Evolutionary conservation across 2,113 vertebrate species (phyloP).

Genomic region (Sylvietta virens): DNA sequence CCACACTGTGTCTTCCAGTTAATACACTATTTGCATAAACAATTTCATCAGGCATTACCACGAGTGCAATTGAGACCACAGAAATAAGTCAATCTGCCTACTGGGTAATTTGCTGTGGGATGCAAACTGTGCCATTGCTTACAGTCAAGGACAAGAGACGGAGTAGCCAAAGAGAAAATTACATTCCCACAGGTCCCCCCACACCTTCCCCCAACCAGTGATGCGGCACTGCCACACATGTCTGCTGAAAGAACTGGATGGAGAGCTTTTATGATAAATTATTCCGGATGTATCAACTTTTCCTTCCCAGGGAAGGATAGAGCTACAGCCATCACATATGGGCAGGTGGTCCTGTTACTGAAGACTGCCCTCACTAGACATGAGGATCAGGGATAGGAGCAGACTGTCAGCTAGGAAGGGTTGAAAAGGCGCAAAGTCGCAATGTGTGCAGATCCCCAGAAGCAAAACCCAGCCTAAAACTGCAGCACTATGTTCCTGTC

Average conservation of each 20-base stretch:
- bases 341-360: neutral
- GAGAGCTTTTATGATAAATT: neutral
- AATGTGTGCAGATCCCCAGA: neutral
- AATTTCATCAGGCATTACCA: constrained; percentile 11
- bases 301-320: neutral
- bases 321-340: neutral
- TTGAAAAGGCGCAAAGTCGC: neutral
- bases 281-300: neutral
- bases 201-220: rapidly evolving
- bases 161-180: neutral
- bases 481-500: neutral
- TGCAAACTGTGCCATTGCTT: neutral
- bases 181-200: neutral
- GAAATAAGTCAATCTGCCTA: neutral
- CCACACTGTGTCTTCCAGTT: neutral
- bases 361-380: neutral
- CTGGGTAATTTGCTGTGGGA: neutral
- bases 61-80: neutral
- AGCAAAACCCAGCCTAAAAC: neutral
- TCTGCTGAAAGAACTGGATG: neutral
- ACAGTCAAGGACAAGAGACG: neutral
- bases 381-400: neutral
- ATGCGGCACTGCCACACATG: rapidly evolving
- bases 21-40: constrained; percentile 53
- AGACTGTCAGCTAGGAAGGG: neutral